A percentile compares a stretch with the other conserved stretches of the same genome.
Conservation (phyloP, 2,113 vertebrate species). For the Ceratotherium simum region DNA sequence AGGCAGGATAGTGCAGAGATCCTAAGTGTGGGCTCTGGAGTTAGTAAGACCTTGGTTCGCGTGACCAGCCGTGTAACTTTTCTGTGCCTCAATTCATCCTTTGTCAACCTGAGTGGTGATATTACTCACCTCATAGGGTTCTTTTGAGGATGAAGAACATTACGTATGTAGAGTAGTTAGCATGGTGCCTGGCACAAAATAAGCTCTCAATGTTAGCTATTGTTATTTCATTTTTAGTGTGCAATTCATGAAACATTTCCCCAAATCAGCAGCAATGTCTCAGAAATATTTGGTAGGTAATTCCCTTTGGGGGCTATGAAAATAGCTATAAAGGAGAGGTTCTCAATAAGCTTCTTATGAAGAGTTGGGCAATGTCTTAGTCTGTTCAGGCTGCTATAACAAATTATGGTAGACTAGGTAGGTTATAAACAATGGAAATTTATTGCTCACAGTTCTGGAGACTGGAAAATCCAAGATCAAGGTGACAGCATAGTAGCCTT, state of each 20-base stretch:
- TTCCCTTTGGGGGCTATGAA: background rate
- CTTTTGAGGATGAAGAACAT: background rate
- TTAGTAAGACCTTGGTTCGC: background rate
- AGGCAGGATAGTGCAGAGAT: background rate
- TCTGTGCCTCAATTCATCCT: background rate
- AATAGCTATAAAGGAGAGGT: background rate
- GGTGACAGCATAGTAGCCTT: background rate
- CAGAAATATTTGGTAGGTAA: background rate
- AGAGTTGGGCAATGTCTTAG: background rate
- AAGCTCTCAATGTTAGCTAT: background rate
- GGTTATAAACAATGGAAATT: background rate
- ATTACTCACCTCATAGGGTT: background rate
- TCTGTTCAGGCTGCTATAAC: background rate
- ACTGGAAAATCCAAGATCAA: background rate
- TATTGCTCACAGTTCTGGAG: background rate
- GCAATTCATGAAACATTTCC: conserved; percentile 23
- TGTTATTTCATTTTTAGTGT: background rate
- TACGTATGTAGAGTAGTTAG: background rate
- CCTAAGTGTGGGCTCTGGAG: background rate
- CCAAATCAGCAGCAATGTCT: background rate
- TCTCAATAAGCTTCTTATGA: background rate
- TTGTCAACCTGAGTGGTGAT: background rate
- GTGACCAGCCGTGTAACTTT: background rate
- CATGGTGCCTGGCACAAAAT: background rate
- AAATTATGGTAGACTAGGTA: background rate